phyloP scores from a whole-genome alignment of 64 coral and sea anemone species.

The Montipora sp. region DNA sequence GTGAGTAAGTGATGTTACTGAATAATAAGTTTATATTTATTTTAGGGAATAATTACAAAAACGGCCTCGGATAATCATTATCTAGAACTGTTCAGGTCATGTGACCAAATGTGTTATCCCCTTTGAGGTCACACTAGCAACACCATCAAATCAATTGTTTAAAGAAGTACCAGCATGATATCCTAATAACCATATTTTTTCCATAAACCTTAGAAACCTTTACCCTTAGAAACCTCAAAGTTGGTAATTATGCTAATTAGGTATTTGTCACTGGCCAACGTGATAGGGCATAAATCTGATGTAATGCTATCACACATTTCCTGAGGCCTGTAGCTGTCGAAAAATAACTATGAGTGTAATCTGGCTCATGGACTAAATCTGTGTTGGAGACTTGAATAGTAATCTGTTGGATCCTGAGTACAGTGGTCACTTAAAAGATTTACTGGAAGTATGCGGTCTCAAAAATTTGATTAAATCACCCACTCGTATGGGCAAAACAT shows the following conservation, averaged over 20 bases:
- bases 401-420: too few species aligned
- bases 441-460: too few species aligned
- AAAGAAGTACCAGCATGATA: not conserved
- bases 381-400: too few species aligned
- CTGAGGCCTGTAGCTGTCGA: not conserved
- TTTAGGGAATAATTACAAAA: not conserved
- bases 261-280: not conserved
- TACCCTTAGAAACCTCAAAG: too few species aligned
- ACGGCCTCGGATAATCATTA: not conserved
- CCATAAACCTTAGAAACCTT: too few species aligned
- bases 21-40: not conserved
- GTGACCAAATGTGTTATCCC: not conserved
- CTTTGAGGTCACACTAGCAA: not conserved
- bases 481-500: too few species aligned
- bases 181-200: not conserved
- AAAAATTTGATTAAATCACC: too few species aligned
- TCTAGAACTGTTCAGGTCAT: not conserved
- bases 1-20: not conserved
- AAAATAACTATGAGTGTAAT: not conserved
- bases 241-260: not conserved
- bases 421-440: too few species aligned
- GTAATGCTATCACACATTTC: constrained; percentile 4
- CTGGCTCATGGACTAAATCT: not conserved
- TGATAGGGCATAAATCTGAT: not conserved
- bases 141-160: not conserved